These are phyloP conservation scores for Drymonia ruficornis DNA, from an alignment of 2,888 invertebrate genomes.

Conservation along the genomic window DNA sequence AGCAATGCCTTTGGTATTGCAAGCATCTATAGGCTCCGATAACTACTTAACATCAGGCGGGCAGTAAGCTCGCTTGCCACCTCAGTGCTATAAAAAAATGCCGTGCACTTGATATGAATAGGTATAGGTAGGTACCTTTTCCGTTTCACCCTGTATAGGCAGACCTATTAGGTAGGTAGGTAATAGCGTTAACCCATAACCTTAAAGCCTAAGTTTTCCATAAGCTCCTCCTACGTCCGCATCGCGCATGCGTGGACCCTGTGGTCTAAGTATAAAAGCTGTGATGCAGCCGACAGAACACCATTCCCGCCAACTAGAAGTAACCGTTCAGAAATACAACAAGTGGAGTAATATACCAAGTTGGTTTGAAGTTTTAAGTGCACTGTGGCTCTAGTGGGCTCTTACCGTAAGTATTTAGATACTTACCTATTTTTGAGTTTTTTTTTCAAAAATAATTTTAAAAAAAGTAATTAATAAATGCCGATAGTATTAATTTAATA, in stretches of 20 bases:
- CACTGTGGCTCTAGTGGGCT: conserved; percentile 35
- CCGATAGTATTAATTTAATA: no score
- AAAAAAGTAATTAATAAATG: no score
- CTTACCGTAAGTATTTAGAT: conserved; percentile 32
- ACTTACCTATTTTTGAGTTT: no score
- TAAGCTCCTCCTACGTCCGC: conserved; percentile 50
- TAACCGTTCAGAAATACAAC: not conserved
- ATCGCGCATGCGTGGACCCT: conserved; percentile 60
- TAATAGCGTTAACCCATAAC: conserved; percentile 30
- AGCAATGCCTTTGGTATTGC: no score
- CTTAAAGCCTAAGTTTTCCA: conserved; percentile 48
- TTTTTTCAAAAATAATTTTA: no score
- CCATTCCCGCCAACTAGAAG: conserved; percentile 62
- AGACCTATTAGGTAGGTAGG: not conserved
- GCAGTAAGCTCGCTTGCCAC: no score
- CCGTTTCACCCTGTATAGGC: no score
- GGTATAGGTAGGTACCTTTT: no score
- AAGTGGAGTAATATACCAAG: conserved; percentile 25
- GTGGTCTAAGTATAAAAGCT: conserved; percentile 62
- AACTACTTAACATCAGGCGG: no score
- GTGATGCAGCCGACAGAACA: conserved; percentile 29
- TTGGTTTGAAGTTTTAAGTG: conserved; percentile 58
- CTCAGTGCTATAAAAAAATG: no score
- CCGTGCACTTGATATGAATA: no score
- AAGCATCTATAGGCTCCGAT: no score